Conservation (phyloP, 2,888 invertebrate species). For the Seira musarum region DNA sequence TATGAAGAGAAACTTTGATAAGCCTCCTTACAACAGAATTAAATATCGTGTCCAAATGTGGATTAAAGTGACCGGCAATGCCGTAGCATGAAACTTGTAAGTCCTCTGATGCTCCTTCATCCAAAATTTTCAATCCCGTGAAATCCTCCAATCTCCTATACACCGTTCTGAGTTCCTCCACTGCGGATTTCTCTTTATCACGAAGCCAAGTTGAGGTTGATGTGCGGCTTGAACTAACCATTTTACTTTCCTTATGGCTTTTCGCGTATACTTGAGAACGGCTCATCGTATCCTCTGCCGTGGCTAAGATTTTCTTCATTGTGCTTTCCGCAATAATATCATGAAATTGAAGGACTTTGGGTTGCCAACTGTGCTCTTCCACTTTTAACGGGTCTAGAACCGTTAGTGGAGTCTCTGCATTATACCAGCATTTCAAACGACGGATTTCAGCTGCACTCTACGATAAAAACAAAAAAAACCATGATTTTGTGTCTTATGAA, state of each 20-base stretch:
- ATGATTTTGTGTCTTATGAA: too few relatives aligned
- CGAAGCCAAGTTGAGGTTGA: constrained; percentile 72
- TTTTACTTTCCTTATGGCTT: constrained; percentile 33
- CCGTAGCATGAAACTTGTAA: constrained; percentile 73
- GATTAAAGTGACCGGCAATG: constrained; percentile 74
- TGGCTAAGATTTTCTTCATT: constrained; percentile 68
- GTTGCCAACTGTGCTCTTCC: constrained; percentile 70
- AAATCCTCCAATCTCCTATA: constrained; percentile 67
- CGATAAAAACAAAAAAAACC: too few relatives aligned
- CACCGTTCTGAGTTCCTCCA: constrained; percentile 68
- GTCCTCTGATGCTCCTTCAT: constrained; percentile 67
- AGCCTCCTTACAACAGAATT: constrained; percentile 31
- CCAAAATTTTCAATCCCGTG: constrained; percentile 70
- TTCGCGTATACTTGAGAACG: constrained; percentile 70
- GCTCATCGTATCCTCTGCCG: constrained; percentile 69
- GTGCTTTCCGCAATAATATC: constrained; percentile 70
- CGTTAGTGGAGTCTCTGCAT: constrained; percentile 66
- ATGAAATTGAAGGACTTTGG: constrained; percentile 70
- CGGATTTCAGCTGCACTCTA: constrained; percentile 5
- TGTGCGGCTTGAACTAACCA: constrained; percentile 71
- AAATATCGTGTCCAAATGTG: constrained; percentile 72
- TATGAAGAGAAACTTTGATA: not conserved
- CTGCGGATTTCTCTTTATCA: constrained; percentile 55
- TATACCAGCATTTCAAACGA: constrained; percentile 70
- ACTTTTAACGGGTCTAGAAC: constrained; percentile 70